A percentile compares a stretch with the other conserved stretches of the same genome.
These are phyloP conservation scores for Poecilia picta DNA, from an alignment of 2,797 vertebrate species.

Conservation along the genomic window DNA sequence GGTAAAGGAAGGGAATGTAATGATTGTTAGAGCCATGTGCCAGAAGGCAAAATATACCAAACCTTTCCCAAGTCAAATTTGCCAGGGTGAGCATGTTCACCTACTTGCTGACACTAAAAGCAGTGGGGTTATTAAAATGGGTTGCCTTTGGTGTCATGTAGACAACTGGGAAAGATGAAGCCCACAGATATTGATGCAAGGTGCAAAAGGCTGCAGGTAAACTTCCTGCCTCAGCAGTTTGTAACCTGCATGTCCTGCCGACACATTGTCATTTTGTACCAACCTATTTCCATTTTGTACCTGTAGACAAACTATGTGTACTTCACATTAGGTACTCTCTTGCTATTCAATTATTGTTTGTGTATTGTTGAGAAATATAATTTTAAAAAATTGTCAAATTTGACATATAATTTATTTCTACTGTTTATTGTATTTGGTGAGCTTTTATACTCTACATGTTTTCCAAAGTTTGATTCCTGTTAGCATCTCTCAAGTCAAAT, in stretches of 20 bases:
- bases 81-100: background rate
- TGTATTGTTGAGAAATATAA: background rate
- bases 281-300: background rate
- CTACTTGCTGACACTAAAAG: background rate
- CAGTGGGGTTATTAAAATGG: background rate
- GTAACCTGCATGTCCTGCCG: background rate
- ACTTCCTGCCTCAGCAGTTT: background rate
- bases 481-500: background rate
- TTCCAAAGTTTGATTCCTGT: background rate
- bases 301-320: background rate
- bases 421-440: background rate
- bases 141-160: conserved; percentile 2
- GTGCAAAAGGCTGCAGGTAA: background rate
- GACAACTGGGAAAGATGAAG: background rate
- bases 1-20: background rate
- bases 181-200: background rate
- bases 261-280: background rate
- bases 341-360: background rate
- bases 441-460: background rate
- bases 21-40: background rate
- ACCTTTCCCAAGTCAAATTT: background rate
- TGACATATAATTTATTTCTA: background rate
- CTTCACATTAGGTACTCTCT: background rate
- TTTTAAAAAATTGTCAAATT: background rate
- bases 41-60: background rate